Base-by-base conservation (phyloP, 2,888 invertebrate species). In the Mellilla xanthometata region DNA sequence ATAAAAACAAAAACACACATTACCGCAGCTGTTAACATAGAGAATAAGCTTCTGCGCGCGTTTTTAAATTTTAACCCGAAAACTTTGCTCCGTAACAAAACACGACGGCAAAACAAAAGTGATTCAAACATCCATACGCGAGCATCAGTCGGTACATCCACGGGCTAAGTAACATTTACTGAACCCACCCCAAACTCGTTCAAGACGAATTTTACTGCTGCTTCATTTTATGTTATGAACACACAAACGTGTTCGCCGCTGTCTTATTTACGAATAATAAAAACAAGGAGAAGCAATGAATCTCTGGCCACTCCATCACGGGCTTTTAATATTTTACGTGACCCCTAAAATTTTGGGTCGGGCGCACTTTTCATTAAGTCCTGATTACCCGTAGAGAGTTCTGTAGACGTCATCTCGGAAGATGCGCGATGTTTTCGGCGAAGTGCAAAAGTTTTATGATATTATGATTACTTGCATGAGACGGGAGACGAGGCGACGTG, bases 241-340 rank as follows among this genome's bases (percentile, higher is more conserved):
- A 76, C 50, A 57, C 52, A 57, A 55, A 55, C 58, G 55, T 55
- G 53, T 55, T 58, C 47, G 39, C 49, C 45, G 72, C 73, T 69
- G 73, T 79, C 82, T 84, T 85, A 87, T 83, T 87, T 84, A 82
- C 78, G 87, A 83, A 89, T 88, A 88, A 87, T 88, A 88, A 89
- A 88, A 89, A 86, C 87, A 85, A 80, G 81, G 81, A 81, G 79
- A 76, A 79, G 88, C 81, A 81, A 82, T 85, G 87, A 88, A 85
- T 86, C 85, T 83, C 81, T 82, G 84, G 84, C 87, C 82, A 88
- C 87, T 88, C 83, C 88, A 84, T 87, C 79, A 81, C 78, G 77
- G 72, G 79, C 78, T 76, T 86, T 88, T 89, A 88, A 89, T 89
- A 89, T 89, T 89, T 86, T 89, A 89, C 89, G 89, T 89, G 89